Percentiles rank a stretch among this genome's conserved stretches.
These are phyloP conservation scores for Zaprionus obscuricornis DNA, from an alignment of 2,888 invertebrate species.

Conservation along the genomic window DNA sequence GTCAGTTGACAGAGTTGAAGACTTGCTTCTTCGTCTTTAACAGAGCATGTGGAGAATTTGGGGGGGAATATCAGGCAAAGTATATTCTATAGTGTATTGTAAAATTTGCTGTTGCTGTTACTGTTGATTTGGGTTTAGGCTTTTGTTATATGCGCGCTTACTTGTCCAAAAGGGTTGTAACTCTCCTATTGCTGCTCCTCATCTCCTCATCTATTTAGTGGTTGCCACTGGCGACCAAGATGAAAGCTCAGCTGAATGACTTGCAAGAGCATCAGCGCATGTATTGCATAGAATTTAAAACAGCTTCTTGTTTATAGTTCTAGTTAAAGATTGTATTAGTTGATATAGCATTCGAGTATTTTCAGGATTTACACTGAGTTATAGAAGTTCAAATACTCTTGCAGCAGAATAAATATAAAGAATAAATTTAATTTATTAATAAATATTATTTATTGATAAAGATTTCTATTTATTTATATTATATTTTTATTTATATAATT, in stretches of 20 bases:
- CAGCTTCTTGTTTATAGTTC: conserved; percentile 7
- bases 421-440: too few relatives aligned
- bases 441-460: too few relatives aligned
- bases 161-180: conserved; percentile 43
- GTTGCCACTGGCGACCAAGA: conserved; percentile 49
- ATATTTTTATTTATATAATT: too few relatives aligned
- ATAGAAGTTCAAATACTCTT: too few relatives aligned
- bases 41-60: too few relatives aligned
- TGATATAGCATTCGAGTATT: too few relatives aligned
- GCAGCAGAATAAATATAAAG: too few relatives aligned
- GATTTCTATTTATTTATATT: too few relatives aligned
- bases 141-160: conserved; percentile 37
- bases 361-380: too few relatives aligned
- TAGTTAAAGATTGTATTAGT: background rate
- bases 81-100: conserved; percentile 55
- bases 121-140: conserved; percentile 59
- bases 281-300: conserved; percentile 10
- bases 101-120: conserved; percentile 62
- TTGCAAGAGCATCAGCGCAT: background rate
- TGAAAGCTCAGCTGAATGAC: conserved; percentile 29
- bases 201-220: conserved; percentile 26
- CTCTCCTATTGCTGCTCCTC: background rate
- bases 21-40: conserved; percentile 23
- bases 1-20: conserved; percentile 6
- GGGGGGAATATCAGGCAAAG: conserved; percentile 22